Conservation (phyloP, 2,113 vertebrate species). For the Theropithecus gelada region DNA sequence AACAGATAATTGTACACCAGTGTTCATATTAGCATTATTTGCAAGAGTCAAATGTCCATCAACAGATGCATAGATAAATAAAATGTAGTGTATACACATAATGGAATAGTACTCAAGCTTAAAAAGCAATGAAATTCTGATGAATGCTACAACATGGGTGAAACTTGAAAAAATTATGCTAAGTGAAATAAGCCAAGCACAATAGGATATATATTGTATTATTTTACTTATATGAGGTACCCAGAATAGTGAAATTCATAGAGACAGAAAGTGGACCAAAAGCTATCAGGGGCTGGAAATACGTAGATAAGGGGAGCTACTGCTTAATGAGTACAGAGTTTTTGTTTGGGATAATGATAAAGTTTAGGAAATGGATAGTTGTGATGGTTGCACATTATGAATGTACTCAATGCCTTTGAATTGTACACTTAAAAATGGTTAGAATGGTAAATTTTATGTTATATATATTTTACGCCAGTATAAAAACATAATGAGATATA, state of each 20-base stretch:
- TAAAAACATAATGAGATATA: neutral
- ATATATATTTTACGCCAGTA: neutral
- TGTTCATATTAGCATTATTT: neutral
- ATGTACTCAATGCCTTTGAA: neutral
- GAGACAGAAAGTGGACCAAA: neutral
- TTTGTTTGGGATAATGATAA: neutral
- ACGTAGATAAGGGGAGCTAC: neutral
- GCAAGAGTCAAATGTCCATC: neutral
- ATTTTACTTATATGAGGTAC: neutral
- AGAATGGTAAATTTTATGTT: neutral
- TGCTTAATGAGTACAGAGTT: neutral
- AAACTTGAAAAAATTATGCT: neutral
- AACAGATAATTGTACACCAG: neutral
- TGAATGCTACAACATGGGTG: no score
- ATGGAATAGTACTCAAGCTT: neutral
- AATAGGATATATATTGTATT: neutral
- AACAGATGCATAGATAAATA: neutral
- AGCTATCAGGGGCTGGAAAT: neutral
- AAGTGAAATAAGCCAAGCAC: neutral
- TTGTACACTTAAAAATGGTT: neutral
- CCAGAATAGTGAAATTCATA: neutral
- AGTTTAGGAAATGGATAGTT: neutral
- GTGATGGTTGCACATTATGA: neutral
- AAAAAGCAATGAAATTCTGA: no score
- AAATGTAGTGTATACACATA: neutral